Percentiles rank a stretch among this genome's conserved stretches.
These are phyloP conservation scores for Paracentrotus lividus DNA, from an alignment of 53 echinoderm and acorn worm genomes.

Conservation along the genomic window DNA sequence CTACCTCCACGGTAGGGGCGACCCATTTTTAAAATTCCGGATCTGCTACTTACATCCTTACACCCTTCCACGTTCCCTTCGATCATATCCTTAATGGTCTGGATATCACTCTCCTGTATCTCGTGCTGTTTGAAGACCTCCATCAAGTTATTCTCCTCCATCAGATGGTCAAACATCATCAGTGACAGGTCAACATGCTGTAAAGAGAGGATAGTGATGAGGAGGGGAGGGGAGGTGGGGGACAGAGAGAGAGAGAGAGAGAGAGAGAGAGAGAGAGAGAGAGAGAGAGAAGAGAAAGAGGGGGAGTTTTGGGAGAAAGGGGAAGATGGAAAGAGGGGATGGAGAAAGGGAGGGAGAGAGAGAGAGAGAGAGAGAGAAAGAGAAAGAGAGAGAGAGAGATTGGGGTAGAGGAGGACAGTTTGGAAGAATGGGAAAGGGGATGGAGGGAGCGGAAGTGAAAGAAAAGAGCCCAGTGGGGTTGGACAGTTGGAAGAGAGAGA, in stretches of 20 bases:
- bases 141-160: constrained; percentile 78
- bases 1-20: too few species aligned
- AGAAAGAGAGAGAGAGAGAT: not conserved
- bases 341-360: not conserved
- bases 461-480: too few species aligned
- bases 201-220: not conserved
- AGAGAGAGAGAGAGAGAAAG: not conserved
- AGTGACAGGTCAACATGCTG: constrained; percentile 89
- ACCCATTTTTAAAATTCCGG: not conserved
- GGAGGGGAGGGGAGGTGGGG: too few species aligned
- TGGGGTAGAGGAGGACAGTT: not conserved
- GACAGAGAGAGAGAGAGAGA: not conserved
- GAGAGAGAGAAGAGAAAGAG: not conserved
- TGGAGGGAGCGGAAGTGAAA: too few species aligned
- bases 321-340: not conserved
- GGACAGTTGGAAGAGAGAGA: too few species aligned
- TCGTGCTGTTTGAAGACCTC: constrained; percentile 73
- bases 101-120: constrained; percentile 75
- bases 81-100: constrained; percentile 89
- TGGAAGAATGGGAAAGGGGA: too few species aligned
- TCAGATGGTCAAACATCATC: constrained; percentile 91
- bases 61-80: constrained; percentile 57
- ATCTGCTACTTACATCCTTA: not conserved
- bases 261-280: not conserved
- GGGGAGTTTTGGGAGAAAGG: not conserved